Percentiles rank a stretch among this genome's conserved stretches.
Evolutionary conservation across 1,140 invertebrate species (phyloP).

Genomic region (Macrotrachela quadricornifera): DNA sequence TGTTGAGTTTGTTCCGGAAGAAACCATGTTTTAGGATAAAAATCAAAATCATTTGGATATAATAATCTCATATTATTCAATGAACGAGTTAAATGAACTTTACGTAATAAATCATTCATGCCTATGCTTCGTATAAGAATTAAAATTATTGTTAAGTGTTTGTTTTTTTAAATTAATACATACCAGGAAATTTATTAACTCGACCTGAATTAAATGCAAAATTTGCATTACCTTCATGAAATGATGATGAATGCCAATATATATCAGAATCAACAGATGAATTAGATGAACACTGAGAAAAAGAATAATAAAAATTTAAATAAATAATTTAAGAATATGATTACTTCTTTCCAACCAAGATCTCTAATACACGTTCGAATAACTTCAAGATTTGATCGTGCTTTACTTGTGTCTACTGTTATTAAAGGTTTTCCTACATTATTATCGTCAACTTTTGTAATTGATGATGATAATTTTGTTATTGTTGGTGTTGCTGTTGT

Average conservation of each 20-base stretch:
- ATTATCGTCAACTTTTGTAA: no score
- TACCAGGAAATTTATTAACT: constrained; percentile 31
- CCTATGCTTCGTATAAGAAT: no score
- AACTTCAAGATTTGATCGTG: constrained; percentile 21
- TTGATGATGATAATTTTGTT: no score
- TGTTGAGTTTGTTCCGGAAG: constrained; percentile 31
- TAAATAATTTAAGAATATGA: not conserved
- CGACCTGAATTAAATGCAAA: constrained; percentile 12
- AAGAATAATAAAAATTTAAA: not conserved
- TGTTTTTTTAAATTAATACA: not conserved
- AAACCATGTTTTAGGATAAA: constrained; percentile 35
- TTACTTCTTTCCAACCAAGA: constrained; percentile 25
- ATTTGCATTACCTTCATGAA: not conserved
- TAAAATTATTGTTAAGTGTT: not conserved
- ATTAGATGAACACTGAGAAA: no score
- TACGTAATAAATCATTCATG: constrained; percentile 32
- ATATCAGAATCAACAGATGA: constrained; percentile 1
- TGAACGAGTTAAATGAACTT: constrained; percentile 30
- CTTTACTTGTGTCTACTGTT: constrained; percentile 24
- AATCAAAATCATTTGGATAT: constrained; percentile 32
- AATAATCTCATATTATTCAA: constrained; percentile 29
- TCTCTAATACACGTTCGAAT: constrained; percentile 19
- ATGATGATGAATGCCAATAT: constrained; percentile 4
- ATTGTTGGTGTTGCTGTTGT: no score
- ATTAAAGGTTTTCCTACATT: constrained; percentile 8